Evolutionary conservation across 2,113 vertebrate genomes (phyloP), one percentile per base, ranked within the genome.

Genomic region (Anoura caudifer): DNA sequence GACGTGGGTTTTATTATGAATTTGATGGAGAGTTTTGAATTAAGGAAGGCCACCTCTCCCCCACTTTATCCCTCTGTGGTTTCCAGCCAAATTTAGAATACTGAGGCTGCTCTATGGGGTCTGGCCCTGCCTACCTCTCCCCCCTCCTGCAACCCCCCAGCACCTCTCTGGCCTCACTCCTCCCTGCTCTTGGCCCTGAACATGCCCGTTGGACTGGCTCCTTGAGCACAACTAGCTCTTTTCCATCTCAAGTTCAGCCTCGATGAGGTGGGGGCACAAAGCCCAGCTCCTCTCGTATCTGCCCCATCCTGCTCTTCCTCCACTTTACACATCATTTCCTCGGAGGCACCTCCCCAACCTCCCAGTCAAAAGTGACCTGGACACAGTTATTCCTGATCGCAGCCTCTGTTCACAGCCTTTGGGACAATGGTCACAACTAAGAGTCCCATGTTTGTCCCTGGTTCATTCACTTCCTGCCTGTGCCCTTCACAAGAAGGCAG

Each of bases 151-250:
- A 6, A 19, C 41, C 5, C 5, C 26, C 59, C 54, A 22, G 31
- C 9, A 12, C 22, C 20, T 59, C 31, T 45, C 22, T 43, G 52
- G 20, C 77, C 7, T 80, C 20, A 6, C 36, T 84, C 41, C 19
- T 69, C 20, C 16, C 41, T 65, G 12, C 61, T 76, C 69, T 15
- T 11, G n/a, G 36, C 31, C 24, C n/a, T 20, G 56, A 33, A 52
- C 47, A 1, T 1, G 3, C 7, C 0, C 1, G 24, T 67, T 61
- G 0, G 0, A n/a, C 50, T 50, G 28, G 2, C 15, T 73, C 38
- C 26, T 47, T 28, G 22, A 63, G 20, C 0, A 31, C 33, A 22
- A 28, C 17, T 38, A 26, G 4, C 45, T 67, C 41, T 54, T 85
- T 50, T 43, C 31, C 15, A 36, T 28, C 36, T 82, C 43, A 20